Base-by-base conservation (phyloP, 2,113 vertebrate genomes). In the Gymnogyps californianus region DNA sequence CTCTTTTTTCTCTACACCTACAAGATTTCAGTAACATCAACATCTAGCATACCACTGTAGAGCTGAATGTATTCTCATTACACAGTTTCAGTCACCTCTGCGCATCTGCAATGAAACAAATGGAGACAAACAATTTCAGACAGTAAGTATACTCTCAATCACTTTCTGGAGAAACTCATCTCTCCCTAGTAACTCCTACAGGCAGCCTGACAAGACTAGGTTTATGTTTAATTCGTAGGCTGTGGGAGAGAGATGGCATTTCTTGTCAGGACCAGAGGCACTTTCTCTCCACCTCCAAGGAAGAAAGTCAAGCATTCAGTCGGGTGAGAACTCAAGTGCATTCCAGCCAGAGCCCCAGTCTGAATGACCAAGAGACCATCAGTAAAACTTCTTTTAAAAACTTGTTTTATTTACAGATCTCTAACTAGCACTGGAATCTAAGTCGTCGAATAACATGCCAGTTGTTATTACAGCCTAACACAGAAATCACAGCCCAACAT, bases 381-480 rank as follows among this genome's bases (percentile, higher is more conserved):
- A 82, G 19, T 8, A 44, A 40, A 82, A 79, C 11, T 58, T 71
- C 31, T 25, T 83, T 71, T 19, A 65, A 44, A 40, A 82, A 79
- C 11, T 58, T 76, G 34, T 25, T 83, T 71, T 19, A 65, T 11
- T 44, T 62, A 7, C 12, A 42, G 21, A 64, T 20, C 11, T 47
- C 32, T 55, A 17, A 3, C 7, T 11, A 25, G 4, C 11, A 2
- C 31, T 62, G 38, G 11, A 67, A 51, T 36, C 28, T 11, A 34
- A 36, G 7, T 7, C 77, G 22, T 28, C 3, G 1, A 31, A 26
- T 19, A 19, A n/a, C 59, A 21, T 31, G 15, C 4, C 0, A 2
- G 9, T 40, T n/a, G 42, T 25, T 44, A 15, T 2, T 70, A 46
- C 54, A 78, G 29, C 16, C 25, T 5, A 55, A 18, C 12, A 22